Conservation (phyloP, 2,113 vertebrate genomes). For the Miniopterus natalensis region DNA sequence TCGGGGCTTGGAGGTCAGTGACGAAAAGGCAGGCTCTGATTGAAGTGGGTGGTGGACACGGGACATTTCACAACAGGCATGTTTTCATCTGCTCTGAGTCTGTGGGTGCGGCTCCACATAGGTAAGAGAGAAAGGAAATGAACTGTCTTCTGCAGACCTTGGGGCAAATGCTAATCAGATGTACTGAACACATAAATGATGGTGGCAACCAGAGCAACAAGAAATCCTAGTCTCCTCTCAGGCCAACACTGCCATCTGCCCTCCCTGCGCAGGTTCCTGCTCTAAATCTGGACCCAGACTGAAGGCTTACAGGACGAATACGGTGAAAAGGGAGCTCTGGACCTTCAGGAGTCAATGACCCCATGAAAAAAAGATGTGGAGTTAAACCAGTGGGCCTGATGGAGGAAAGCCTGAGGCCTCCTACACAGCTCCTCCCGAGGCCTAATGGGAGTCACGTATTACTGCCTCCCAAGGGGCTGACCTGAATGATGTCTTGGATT, state of each 20-base stretch:
- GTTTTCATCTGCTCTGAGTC: neutral
- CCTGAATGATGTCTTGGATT: neutral
- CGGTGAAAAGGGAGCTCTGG: neutral
- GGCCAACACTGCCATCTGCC: neutral
- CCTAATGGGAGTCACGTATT: too few relatives aligned
- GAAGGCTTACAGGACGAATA: neutral
- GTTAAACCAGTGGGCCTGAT: neutral
- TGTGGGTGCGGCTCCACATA: neutral
- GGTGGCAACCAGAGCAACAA: neutral
- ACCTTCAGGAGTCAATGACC: neutral
- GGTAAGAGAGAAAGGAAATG: neutral
- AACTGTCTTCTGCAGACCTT: neutral
- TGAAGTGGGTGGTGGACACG: neutral
- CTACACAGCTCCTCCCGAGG: neutral
- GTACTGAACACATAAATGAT: neutral
- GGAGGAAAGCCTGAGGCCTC: neutral
- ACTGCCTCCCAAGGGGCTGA: neutral
- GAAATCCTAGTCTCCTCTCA: neutral
- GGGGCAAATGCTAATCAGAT: neutral
- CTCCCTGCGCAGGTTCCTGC: neutral
- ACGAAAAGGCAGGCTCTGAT: neutral
- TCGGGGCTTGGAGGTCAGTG: neutral
- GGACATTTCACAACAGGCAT: neutral
- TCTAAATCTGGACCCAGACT: neutral
- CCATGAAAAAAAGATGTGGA: neutral